Conservation (phyloP, 2,113 vertebrate genomes). For the Corvus cornix region DNA sequence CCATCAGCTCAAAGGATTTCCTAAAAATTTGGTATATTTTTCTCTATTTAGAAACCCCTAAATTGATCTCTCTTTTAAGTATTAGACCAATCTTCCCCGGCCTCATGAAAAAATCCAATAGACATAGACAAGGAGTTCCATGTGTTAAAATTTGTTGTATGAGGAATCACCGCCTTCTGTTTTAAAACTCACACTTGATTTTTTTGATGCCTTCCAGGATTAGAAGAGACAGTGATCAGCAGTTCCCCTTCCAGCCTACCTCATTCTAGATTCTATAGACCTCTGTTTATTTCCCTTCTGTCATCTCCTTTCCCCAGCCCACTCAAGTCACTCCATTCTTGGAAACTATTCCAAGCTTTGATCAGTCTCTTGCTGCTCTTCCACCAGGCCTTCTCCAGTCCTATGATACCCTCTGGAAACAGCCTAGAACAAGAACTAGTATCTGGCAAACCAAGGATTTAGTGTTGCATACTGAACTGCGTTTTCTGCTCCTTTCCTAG, state of each 20-base stretch:
- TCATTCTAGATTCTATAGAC: not conserved
- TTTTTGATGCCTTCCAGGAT: not conserved
- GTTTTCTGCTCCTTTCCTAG: not conserved
- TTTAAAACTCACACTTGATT: not conserved
- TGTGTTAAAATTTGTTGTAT: not conserved
- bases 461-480: not conserved
- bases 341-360: not conserved
- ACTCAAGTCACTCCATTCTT: not conserved
- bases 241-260: not conserved
- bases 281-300: not conserved
- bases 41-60: not conserved
- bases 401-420: rapidly evolving
- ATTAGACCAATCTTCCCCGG: not conserved
- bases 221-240: not conserved
- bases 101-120: not conserved
- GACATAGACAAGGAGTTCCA: not conserved
- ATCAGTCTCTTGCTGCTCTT: not conserved
- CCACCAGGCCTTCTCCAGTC: not conserved
- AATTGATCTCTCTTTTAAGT: not conserved
- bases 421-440: not conserved
- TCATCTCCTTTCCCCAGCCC: not conserved
- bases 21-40: not conserved
- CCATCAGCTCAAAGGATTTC: not conserved
- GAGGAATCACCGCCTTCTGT: not conserved
- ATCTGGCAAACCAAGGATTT: not conserved